These are phyloP conservation scores for Gracilinanus agilis DNA, from an alignment of 2,113 vertebrate species.

Conservation along the genomic window DNA sequence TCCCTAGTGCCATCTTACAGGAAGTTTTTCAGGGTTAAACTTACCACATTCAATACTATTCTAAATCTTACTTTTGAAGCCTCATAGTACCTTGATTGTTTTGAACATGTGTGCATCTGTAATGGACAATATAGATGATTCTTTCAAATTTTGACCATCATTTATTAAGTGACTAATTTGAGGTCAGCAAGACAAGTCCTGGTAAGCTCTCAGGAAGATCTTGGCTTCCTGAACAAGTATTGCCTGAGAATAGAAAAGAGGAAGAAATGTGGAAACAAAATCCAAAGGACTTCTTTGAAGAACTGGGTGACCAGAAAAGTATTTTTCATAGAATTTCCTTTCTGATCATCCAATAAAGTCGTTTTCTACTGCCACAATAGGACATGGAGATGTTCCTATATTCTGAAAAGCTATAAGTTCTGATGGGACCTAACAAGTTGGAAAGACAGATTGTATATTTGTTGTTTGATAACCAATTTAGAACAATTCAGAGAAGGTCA, in stretches of 20 bases:
- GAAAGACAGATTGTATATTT: neutral
- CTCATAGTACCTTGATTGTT: neutral
- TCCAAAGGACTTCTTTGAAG: neutral
- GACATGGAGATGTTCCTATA: neutral
- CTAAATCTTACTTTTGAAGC: neutral
- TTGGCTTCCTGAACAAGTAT: neutral
- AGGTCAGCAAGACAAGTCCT: neutral
- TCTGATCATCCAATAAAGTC: neutral
- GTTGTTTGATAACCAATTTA: neutral
- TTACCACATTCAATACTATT: neutral
- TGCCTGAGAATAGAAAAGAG: neutral
- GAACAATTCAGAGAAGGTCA: neutral
- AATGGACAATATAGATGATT: neutral
- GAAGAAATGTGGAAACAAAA: neutral
- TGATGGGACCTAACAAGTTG: neutral
- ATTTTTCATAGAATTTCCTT: neutral
- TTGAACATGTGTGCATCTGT: neutral
- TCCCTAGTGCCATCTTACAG: neutral
- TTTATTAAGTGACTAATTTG: neutral
- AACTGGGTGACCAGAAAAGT: neutral
- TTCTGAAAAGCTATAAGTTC: neutral
- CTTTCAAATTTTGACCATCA: neutral
- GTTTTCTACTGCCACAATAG: neutral
- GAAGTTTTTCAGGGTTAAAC: neutral
- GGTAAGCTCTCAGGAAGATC: neutral